Evolutionary conservation across 2,113 vertebrate species (phyloP), one percentile per base, ranked within the genome.

Genomic region (Scolopax mira): DNA sequence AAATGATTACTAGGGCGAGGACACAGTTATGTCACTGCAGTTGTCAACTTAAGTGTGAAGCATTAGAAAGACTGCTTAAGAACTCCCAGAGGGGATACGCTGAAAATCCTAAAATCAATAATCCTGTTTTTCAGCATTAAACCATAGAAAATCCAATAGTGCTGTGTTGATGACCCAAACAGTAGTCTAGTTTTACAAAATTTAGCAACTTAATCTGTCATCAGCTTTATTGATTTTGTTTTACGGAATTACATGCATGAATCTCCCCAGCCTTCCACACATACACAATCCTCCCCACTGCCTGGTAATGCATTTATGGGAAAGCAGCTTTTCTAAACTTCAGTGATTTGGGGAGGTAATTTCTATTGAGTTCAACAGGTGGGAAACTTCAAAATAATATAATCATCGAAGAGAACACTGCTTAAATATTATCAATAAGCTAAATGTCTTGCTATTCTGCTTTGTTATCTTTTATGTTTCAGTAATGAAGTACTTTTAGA

Each of bases 91-190:
- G 96, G 83, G 90, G 93, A 96, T 81, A 96, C 11, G 22, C 85
- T 96, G 95, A 97, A 98, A 98, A 98, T 98, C 98, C 98, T 95
- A 97, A 98, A 98, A 98, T 98, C 98, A 98, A 98, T 98, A 98
- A 97, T 95, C 98, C 94, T 94, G 96, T 97, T 98, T 98, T 98
- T 98, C 97, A 98, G 97, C 95, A 96, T 85, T 95, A 97, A 96
- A 96, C 90, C 94, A 95, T 73, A 97, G 97, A 98, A 98, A 98
- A 98, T 97, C 97, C 97, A 98, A 97, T 94, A 96, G 95, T 79
- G 73, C 91, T 77, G 93, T 89, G 94, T 51, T 71, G 95, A 97
- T 96, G 97, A 97, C 96, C 91, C 90, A 67, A 97, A 95, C 91
- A 94, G 90, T 89, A 97, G 97, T 97, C 96, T 95, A 95, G 93